A percentile compares a stretch with the other conserved stretches of the same genome.
Conservation (phyloP, 2,113 vertebrate genomes). For the Apodemus speciosus region DNA sequence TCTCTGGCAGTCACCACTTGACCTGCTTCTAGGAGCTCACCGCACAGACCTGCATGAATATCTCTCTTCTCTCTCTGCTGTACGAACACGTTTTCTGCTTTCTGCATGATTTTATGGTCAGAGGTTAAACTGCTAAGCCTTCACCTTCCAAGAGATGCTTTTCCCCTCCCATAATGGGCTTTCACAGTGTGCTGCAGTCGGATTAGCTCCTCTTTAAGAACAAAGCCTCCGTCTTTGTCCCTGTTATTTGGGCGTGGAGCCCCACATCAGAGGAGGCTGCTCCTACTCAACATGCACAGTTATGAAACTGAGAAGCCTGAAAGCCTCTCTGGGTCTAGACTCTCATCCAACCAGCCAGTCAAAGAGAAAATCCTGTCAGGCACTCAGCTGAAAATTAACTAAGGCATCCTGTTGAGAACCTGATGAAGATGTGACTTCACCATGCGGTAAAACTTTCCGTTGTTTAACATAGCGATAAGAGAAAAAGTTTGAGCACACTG, state of each 20-base stretch:
- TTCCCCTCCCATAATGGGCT: constrained; percentile 89
- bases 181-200: constrained; percentile 92
- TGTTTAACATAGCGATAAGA: constrained; percentile 91
- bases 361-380: constrained; percentile 96
- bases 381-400: constrained; percentile 98
- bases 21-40: constrained; percentile 84
- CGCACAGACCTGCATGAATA: constrained; percentile 80
- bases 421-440: constrained; percentile 98
- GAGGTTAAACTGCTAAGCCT: constrained; percentile 98
- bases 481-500: constrained; percentile 80
- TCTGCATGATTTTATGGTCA: constrained; percentile 88
- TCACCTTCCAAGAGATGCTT: constrained; percentile 89
- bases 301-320: constrained; percentile 89
- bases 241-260: constrained; percentile 87
- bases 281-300: constrained; percentile 93
- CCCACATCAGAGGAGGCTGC: constrained; percentile 93
- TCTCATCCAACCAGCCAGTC: constrained; percentile 90
- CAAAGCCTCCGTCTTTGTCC: constrained; percentile 94
- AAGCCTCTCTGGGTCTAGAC: constrained; percentile 91
- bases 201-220: constrained; percentile 93
- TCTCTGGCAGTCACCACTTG: constrained; percentile 83
- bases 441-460: constrained; percentile 96
- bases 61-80: constrained; percentile 65
- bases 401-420: constrained; percentile 96
- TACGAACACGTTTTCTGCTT: constrained; percentile 66